Base-by-base conservation (phyloP, 2,797 vertebrate genomes). In the Oreochromis mossambicus region DNA sequence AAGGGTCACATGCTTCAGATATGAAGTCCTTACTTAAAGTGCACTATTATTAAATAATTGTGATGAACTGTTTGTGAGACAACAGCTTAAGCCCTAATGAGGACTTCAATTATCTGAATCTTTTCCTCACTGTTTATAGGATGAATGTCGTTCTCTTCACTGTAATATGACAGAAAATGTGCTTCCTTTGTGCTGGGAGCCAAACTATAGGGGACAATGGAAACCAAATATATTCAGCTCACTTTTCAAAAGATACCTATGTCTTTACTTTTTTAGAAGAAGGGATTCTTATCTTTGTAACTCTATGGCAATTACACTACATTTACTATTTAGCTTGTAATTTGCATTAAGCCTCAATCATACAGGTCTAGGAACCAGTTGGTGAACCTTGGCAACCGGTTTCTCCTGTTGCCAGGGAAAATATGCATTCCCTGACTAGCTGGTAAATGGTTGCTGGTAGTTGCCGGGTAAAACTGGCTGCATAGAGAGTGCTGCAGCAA, bases 221-320 rank as follows among this genome's bases (percentile, higher is more conserved):
- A 63, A 3, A 63, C 6, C 0, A 38, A 66, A 66, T 66, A 66
- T 66, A 66, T 66, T 66, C 19, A 66, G 7, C 0, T 2, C 11
- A 21, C 61, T 66, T 66, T 21, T 46, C 43, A 8, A 66, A 61
- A 66, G n/a, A 66, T 38, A 12, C 61, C 12, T 5, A 21, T 41
- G 61, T 21, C 34, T 66, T 66, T 66, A 66, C 36, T 41, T 41
- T 63, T 38, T 21, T 21, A 24, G 36, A 66, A 66, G 41, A 66
- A 21, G 0, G 41, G 34, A 38, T 41, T 21, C 36, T 24, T 66
- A 24, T 66, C 19, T 66, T 66, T 66, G 34, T 12, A 66, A 66
- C 10, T 5, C 10, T 41, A 12, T 41, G 38, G 12, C 1, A 43
- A 43, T 14, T 21, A 66, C 12, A 66, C 12, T 1, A 36, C 14